Percentiles rank a stretch among this genome's conserved stretches.
These are phyloP conservation scores for Cerceris ruficornis DNA, from an alignment of 2,888 invertebrate species.

Conservation along the genomic window DNA sequence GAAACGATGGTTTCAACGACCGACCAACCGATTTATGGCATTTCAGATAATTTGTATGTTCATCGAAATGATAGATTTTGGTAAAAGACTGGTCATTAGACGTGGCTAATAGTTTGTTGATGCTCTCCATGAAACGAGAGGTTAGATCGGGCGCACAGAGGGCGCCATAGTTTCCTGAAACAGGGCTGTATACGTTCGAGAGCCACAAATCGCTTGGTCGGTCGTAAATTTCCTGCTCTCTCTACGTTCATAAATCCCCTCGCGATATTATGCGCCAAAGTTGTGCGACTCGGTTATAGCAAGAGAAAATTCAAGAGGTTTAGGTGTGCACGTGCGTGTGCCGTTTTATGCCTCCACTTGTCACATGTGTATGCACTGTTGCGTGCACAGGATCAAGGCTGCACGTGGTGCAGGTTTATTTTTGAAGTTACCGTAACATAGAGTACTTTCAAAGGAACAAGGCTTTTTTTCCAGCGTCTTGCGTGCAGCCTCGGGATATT, in stretches of 20 bases:
- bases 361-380: slow-evolving; percentile 52
- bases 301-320: neutral
- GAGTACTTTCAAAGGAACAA: slow-evolving; percentile 30
- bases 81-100: too few relatives aligned
- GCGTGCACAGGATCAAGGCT: slow-evolving; percentile 69
- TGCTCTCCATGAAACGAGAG: neutral
- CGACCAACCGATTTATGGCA: too few relatives aligned
- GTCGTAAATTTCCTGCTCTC: slow-evolving; percentile 51
- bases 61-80: too few relatives aligned
- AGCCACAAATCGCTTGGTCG: slow-evolving; percentile 29
- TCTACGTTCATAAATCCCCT: slow-evolving; percentile 50
- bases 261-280: slow-evolving; percentile 50
- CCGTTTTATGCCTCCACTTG: slow-evolving; percentile 16
- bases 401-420: slow-evolving; percentile 65
- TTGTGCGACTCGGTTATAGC: slow-evolving; percentile 5
- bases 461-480: slow-evolving; percentile 53
- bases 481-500: slow-evolving; percentile 62
- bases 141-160: neutral
- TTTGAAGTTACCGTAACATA: slow-evolving; percentile 53
- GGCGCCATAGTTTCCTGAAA: neutral
- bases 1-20: neutral
- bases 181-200: slow-evolving; percentile 7
- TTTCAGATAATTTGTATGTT: too few relatives aligned
- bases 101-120: too few relatives aligned
- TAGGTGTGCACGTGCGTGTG: slow-evolving; percentile 29